Conservation (phyloP, 2,888 invertebrate species). For the Cephonodes hylas region DNA sequence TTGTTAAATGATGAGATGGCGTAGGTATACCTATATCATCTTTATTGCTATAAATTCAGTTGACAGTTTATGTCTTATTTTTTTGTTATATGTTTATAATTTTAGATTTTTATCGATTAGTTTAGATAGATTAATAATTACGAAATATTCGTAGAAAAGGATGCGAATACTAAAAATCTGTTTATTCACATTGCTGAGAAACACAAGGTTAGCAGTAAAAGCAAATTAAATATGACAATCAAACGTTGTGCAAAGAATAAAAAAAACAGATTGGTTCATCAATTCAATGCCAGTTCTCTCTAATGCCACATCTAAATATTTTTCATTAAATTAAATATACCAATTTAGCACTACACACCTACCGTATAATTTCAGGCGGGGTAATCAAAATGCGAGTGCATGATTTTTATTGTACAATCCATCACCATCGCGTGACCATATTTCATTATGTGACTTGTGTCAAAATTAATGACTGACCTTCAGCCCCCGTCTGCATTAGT, state of each 20-base stretch:
- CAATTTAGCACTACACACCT: not conserved
- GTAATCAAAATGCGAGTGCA: constrained; percentile 25
- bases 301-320: not conserved
- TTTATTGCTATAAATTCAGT: no score
- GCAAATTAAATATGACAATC: not conserved
- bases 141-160: no score
- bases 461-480: constrained; percentile 50
- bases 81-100: no score
- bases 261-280: not conserved
- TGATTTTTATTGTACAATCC: constrained; percentile 25
- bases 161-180: no score
- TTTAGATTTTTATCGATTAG: no score
- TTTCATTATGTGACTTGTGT: constrained; percentile 50
- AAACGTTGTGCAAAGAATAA: not conserved
- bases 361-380: constrained; percentile 11
- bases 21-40: no score
- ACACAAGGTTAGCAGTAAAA: not conserved
- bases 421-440: constrained; percentile 45
- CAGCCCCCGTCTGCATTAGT: constrained; percentile 34
- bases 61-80: no score
- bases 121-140: no score
- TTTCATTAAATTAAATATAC: constrained; percentile 1
- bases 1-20: no score
- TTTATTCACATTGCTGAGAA: no score
- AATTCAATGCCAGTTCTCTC: not conserved